Evolutionary conservation across 2,113 vertebrate species (phyloP).

Genomic region (Catharus bicknelli): DNA sequence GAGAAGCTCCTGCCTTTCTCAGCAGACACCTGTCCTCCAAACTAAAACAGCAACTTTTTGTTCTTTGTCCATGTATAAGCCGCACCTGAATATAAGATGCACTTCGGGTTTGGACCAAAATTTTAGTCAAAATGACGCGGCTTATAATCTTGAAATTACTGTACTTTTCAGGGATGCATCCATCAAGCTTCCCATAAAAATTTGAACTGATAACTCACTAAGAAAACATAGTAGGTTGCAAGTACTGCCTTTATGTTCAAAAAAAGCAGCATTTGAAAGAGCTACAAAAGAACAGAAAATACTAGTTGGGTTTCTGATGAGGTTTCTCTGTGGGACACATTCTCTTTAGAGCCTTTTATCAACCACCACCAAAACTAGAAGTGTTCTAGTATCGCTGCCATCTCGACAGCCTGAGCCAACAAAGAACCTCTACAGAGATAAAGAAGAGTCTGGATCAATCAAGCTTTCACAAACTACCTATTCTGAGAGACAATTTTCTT

Average conservation of each 20-base stretch:
- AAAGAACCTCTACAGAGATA: not conserved
- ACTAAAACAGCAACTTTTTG: too few relatives aligned
- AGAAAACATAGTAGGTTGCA: not conserved
- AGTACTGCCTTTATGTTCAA: not conserved
- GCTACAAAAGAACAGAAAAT: not conserved
- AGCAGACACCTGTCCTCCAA: too few relatives aligned
- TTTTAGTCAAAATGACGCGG: too few relatives aligned
- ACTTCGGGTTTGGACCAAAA: too few relatives aligned
- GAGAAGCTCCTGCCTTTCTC: too few relatives aligned
- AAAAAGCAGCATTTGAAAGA: not conserved
- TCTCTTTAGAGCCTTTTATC: not conserved
- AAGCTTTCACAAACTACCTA: not conserved
- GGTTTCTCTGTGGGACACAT: not conserved
- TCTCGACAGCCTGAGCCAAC: not conserved
- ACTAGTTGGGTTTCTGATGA: not conserved
- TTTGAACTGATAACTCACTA: not conserved
- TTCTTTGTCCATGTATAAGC: too few relatives aligned
- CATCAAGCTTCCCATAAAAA: not conserved
- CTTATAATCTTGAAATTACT: too few relatives aligned
- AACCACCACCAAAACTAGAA: not conserved
- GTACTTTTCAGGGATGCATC: not conserved
- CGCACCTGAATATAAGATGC: too few relatives aligned
- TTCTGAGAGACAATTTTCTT: not conserved
- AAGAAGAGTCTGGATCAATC: slow-evolving; percentile 1
- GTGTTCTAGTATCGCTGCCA: not conserved